Base-by-base conservation (phyloP, 1,140 invertebrate genomes). In the Babylonia areolata region DNA sequence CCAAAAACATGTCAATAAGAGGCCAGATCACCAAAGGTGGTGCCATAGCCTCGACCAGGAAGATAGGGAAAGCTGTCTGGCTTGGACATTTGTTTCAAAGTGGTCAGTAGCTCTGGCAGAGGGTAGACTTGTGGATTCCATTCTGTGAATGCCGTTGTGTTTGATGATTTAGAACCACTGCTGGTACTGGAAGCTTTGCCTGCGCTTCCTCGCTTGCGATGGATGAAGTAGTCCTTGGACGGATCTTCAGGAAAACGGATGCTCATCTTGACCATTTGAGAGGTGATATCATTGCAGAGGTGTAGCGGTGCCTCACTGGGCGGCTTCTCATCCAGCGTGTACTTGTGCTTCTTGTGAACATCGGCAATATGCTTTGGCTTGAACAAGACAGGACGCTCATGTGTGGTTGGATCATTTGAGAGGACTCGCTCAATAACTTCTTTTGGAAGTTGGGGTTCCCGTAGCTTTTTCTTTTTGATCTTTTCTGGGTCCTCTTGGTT, bases 301-400 rank as follows among this genome's bases (percentile, higher is more conserved):
- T 94, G 92, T 23, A 94, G 77, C 1, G 90, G 89, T 0, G 88
- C 90, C 83, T 94, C 92, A 73, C 86, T 84, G 79, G 85, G 89
- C n/a, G 90, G 90, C 82, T 84, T 90, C 1, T 88, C 84, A 17
- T 91, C 90, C 33, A 86, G 71, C 2, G 87, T 85, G 85, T 91
- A 92, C 84, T 93, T 94, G 75, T 91, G 91, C 85, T 92, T 93
- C 17, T 89, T 90, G 39, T 90, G 89, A 9, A 93, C 90, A 87
- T 94, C 94, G 79, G 84, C 73, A 20, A 94, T 93, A 84, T 93
- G 91, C 81, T 90, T 89, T 15, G 91, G 89, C 87, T 93, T 93
- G 80, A 92, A 94, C 33, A 93, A 46, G 51, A 94, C 87, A 23
- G 93, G 93, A 40, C 93, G 86, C 35, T 93, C 90, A 75, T 75